A percentile compares a stretch with the other conserved stretches of the same genome.
Evolutionary conservation across 53 echinoderm and acorn worm genomes (phyloP).

Genomic region (Luidia sarsii): DNA sequence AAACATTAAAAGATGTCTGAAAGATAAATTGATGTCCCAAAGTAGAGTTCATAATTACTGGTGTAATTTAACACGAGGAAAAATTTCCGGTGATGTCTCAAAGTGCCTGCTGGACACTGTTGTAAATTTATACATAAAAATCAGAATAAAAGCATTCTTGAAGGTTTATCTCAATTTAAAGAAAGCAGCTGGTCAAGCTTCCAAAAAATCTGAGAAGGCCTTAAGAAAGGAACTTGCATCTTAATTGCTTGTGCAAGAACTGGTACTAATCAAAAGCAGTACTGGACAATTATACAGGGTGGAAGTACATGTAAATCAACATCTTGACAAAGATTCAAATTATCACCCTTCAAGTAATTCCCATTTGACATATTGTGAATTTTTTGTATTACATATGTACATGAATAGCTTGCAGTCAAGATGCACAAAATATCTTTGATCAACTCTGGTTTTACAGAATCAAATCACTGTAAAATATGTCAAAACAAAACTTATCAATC

Average conservation of each 20-base stretch:
- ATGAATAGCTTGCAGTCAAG: too few relatives aligned
- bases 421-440: too few relatives aligned
- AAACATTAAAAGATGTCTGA: background rate
- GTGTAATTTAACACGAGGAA: slow-evolving; percentile 15
- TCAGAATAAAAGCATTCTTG: slow-evolving; percentile 13
- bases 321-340: background rate
- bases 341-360: too few relatives aligned
- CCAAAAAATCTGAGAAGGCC: slow-evolving; percentile 28
- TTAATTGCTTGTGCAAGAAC: background rate
- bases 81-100: slow-evolving; percentile 1
- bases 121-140: slow-evolving; percentile 9
- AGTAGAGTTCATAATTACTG: slow-evolving; percentile 12
- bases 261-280: background rate
- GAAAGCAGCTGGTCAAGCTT: background rate
- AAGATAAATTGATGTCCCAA: background rate
- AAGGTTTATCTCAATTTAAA: slow-evolving; percentile 26
- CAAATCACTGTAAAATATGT: too few relatives aligned
- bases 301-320: background rate
- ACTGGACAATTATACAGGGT: background rate
- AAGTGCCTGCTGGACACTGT: background rate
- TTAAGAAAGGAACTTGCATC: background rate
- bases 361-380: too few relatives aligned
- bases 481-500: too few relatives aligned
- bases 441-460: too few relatives aligned
- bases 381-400: too few relatives aligned